phyloP scores from a whole-genome alignment of 1,140 invertebrate species.

The Zaprionus africanus region DNA sequence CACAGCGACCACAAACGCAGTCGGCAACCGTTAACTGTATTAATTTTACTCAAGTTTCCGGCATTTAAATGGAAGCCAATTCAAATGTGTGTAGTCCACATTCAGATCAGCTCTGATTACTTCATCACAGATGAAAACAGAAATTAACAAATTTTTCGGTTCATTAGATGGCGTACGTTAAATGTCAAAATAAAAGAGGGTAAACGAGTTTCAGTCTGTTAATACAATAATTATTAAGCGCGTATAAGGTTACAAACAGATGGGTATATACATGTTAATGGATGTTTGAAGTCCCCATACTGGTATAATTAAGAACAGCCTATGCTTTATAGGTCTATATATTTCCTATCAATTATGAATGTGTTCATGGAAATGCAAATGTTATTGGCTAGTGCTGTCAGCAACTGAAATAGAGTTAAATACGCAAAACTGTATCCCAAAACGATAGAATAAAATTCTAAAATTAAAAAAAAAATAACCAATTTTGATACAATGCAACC shows the following conservation, averaged over 20 bases:
- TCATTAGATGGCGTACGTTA: constrained; percentile 62
- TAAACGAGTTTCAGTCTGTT: constrained; percentile 61
- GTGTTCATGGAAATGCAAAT: constrained; percentile 20
- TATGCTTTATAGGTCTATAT: not conserved
- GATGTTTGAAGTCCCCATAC: not conserved
- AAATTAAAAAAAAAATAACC: not conserved
- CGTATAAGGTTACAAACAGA: constrained; percentile 23
- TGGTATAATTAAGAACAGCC: constrained; percentile 5
- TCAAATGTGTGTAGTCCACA: constrained; percentile 16
- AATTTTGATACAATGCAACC: constrained; percentile 31
- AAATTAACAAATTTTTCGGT: constrained; percentile 28
- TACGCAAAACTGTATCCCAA: constrained; percentile 13
- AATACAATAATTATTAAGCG: constrained; percentile 29
- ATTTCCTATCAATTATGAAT: not conserved
- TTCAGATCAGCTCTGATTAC: constrained; percentile 69
- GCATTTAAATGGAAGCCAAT: constrained; percentile 59
- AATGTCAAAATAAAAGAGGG: constrained; percentile 57
- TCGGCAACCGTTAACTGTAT: constrained; percentile 35
- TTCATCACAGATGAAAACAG: constrained; percentile 52
- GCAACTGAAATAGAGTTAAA: constrained; percentile 36
- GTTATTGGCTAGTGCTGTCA: constrained; percentile 23
- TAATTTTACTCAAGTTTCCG: constrained; percentile 54
- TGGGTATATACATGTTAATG: constrained; percentile 18
- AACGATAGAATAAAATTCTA: constrained; percentile 5
- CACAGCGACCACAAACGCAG: constrained; percentile 28